Percentiles rank a stretch among this genome's conserved stretches.
These are phyloP conservation scores for Dicrostonyx torquatus DNA, from an alignment of 2,797 vertebrate species.

Conservation along the genomic window DNA sequence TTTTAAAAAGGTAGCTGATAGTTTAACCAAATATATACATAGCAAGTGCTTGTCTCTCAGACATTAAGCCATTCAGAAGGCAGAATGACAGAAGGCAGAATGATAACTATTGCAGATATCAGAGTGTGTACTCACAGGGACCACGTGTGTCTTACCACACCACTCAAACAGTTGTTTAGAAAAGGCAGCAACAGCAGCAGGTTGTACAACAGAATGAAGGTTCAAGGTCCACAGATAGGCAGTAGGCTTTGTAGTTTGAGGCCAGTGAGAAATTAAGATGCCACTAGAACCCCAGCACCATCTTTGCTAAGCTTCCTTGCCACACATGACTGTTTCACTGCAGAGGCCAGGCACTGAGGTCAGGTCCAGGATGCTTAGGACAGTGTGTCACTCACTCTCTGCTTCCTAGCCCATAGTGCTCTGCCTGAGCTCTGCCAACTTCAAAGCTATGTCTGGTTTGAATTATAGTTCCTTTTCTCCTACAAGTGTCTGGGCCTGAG, in stretches of 20 bases:
- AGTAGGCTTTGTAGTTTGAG: not conserved
- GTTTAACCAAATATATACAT: not conserved
- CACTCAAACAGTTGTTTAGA: not conserved
- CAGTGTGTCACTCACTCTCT: constrained; percentile 77
- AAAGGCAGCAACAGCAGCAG: not conserved
- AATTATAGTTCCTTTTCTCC: constrained; percentile 94
- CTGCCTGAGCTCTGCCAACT: constrained; percentile 88
- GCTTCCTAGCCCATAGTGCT: not conserved
- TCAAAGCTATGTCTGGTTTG: constrained; percentile 97
- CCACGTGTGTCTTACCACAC: not conserved
- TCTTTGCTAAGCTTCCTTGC: not conserved
- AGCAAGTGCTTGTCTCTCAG: fast-evolving
- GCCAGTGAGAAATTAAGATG: not conserved
- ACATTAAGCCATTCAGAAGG: too few species aligned
- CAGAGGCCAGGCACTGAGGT: not conserved
- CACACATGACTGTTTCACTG: not conserved
- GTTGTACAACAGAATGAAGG: not conserved
- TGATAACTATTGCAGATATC: too few species aligned
- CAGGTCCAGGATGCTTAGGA: constrained; percentile 83
- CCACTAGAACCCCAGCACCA: not conserved
- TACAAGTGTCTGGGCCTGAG: constrained; percentile 90
- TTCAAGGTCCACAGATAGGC: not conserved
- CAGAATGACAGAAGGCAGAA: too few species aligned
- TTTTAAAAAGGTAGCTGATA: not conserved
- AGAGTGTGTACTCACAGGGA: not conserved